Conservation (phyloP, 2,113 vertebrate species). For the Colossoma macropomum region DNA sequence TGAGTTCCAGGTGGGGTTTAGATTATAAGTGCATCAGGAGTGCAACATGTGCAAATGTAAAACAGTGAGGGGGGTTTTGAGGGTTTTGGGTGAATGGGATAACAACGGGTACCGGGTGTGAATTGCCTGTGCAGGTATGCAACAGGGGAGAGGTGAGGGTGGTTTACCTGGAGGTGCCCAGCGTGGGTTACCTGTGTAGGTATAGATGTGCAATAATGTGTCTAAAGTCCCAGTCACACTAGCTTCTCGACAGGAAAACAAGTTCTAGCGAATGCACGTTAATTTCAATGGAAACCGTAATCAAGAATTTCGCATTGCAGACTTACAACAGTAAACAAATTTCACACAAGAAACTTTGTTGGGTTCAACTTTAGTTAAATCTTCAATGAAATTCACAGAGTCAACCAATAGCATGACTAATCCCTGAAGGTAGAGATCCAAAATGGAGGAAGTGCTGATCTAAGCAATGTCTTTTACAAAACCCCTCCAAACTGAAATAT, state of each 20-base stretch:
- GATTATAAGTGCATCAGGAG: background rate
- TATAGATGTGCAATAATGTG: background rate
- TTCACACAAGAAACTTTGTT: too few relatives aligned
- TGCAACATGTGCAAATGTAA: background rate
- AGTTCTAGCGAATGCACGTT: too few relatives aligned
- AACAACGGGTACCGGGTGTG: too few relatives aligned
- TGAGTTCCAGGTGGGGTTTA: background rate
- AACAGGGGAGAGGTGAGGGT: background rate
- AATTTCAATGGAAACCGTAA: too few relatives aligned
- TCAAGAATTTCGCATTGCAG: too few relatives aligned
- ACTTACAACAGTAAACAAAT: too few relatives aligned
- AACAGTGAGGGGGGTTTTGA: background rate
- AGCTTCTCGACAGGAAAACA: background rate
- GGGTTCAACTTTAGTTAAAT: too few relatives aligned
- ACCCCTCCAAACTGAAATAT: too few relatives aligned
- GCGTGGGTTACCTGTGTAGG: background rate
- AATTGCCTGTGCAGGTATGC: too few relatives aligned
- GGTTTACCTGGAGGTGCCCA: background rate
- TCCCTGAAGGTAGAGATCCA: background rate
- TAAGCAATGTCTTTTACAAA: too few relatives aligned
- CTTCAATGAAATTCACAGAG: too few relatives aligned
- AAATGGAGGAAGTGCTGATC: too few relatives aligned
- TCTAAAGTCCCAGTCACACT: background rate
- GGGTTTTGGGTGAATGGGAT: background rate
- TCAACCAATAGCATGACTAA: background rate